Conservation (phyloP, 1,140 invertebrate species). For the Epicauta chinensis region DNA sequence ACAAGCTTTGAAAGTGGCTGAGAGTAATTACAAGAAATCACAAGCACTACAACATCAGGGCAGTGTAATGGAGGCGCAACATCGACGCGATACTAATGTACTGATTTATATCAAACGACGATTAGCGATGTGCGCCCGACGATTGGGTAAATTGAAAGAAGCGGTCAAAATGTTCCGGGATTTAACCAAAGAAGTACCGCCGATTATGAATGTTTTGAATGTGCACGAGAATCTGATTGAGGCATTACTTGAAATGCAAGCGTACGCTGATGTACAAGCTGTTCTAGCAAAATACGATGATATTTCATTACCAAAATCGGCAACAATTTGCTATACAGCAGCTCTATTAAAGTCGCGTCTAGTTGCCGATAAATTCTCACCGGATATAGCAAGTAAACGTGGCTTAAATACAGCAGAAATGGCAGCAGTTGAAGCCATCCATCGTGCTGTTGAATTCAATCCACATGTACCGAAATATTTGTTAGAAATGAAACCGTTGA, state of each 20-base stretch:
- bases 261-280: constrained; percentile 92
- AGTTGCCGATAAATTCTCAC: constrained; percentile 89
- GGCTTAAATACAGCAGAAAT: constrained; percentile 86
- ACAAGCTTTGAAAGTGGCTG: constrained; percentile 82
- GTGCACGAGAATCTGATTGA: constrained; percentile 98
- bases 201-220: constrained; percentile 93
- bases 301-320: constrained; percentile 90
- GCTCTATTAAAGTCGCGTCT: constrained; percentile 88
- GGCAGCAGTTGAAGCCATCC: constrained; percentile 93
- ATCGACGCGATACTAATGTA: constrained; percentile 90
- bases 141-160: constrained; percentile 89
- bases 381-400: constrained; percentile 81
- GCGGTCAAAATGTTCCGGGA: constrained; percentile 97
- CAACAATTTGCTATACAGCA: constrained; percentile 95
- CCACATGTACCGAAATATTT: constrained; percentile 98
- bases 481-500: constrained; percentile 92
- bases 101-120: constrained; percentile 92
- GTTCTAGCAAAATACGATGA: constrained; percentile 96
- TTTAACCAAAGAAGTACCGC: constrained; percentile 92
- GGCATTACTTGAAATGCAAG: constrained; percentile 89
- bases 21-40: constrained; percentile 76
- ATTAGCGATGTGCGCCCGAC: constrained; percentile 94
- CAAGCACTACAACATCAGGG: constrained; percentile 70
- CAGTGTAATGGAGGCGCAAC: constrained; percentile 67
- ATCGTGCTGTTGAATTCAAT: constrained; percentile 97